Evolutionary conservation across 53 echinoderm and acorn worm species (phyloP), one percentile per base, ranked within the genome.

Genomic region (Stichopus horrens): DNA sequence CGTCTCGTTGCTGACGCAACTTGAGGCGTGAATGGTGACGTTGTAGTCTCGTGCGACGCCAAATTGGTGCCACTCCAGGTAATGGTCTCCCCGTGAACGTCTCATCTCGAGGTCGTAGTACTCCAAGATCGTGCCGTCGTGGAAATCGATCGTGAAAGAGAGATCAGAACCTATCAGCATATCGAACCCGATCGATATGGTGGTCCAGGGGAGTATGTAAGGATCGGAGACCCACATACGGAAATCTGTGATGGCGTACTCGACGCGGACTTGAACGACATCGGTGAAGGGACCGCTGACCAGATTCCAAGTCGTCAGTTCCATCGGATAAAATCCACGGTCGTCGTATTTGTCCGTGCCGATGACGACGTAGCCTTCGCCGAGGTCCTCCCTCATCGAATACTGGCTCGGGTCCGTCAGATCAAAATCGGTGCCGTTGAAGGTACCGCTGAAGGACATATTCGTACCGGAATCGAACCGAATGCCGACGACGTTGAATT

Each of bases 131-230:
- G 87, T 86, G 7, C 90, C 93, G 56, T 96, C 96, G 55, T 93
- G 90, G 86, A 91, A 91, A 83, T 96, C 96, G 82, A 96, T 89
- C 13, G 87, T 89, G 21, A 94, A 85, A 4, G 94, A 94, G 60
- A 96, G 89, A 91, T 92, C 93, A 9, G 96, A 96, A 52, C 96
- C 96, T 20, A 93, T 92, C 67, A 90, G 23, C 93, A 96, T 91
- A 86, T 96, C 96, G 83, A 94, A 96, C 16, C 76, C 89, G 37
- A 96, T 76, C 19, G 91, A 84, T 57, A 96, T 96, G 4, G 90
- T 86, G 0, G 93, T 93, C 85, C 88, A 86, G 5, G 96, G 94
- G 60, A 93, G 90, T 8, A 96, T 90, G 74, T 96, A 94, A 66
- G 91, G 87, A 37, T 96, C 96, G 0, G 96, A 96, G 6, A 92